These are phyloP conservation scores for Hylia prasina DNA, from an alignment of 2,113 vertebrate genomes.

Conservation along the genomic window DNA sequence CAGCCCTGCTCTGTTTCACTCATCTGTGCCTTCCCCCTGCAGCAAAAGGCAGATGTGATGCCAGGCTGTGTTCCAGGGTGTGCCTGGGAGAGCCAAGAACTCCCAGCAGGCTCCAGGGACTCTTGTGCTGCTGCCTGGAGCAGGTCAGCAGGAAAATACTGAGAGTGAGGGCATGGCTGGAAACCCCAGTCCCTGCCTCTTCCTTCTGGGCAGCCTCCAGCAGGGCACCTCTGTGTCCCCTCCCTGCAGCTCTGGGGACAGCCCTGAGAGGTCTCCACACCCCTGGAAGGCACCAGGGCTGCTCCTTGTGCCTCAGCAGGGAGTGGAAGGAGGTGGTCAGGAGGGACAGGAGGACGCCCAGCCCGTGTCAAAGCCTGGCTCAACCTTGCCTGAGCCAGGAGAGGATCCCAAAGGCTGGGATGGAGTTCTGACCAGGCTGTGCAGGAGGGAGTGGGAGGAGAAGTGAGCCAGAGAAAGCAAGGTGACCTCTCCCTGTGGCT, in stretches of 20 bases:
- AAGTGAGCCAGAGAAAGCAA: not conserved
- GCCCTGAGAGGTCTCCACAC: not conserved
- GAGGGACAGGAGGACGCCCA: not conserved
- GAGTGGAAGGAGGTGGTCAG: not conserved
- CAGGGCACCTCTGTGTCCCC: fast-evolving
- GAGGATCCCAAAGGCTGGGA: not conserved
- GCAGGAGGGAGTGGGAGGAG: not conserved
- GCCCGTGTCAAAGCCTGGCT: not conserved
- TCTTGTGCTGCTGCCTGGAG: not conserved
- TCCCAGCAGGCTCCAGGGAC: not conserved
- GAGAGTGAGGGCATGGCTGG: not conserved
- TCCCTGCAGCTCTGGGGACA: not conserved
- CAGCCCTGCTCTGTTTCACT: not conserved
- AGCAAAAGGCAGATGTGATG: not conserved
- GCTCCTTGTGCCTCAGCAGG: not conserved
- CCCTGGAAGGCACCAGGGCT: not conserved
- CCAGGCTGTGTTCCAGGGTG: fast-evolving
- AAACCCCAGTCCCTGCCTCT: not conserved
- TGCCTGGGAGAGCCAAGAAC: not conserved
- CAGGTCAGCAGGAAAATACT: not conserved
- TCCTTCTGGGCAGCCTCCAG: not conserved
- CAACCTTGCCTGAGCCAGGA: not conserved
- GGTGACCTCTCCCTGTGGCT: not conserved
- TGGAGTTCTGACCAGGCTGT: not conserved
- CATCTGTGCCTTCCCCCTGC: not conserved